These are phyloP conservation scores for Phasia obesa DNA, from an alignment of 2,888 invertebrate species.

Conservation along the genomic window DNA sequence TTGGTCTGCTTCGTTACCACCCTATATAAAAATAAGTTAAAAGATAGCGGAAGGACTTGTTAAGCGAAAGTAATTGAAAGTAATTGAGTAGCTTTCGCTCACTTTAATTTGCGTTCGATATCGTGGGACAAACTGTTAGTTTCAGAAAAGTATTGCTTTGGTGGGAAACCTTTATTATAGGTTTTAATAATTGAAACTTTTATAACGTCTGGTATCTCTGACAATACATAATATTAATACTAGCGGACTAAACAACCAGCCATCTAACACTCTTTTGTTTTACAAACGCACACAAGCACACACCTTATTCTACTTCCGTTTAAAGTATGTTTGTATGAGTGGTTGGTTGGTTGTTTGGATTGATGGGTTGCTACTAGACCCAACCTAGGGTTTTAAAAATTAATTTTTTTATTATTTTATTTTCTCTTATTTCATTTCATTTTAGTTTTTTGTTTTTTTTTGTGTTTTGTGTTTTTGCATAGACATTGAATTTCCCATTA, in stretches of 20 bases:
- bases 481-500: conserved; percentile 54
- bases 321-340: conserved; percentile 44
- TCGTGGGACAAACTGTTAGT: no score
- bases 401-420: conserved; percentile 32
- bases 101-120: no score
- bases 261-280: conserved; percentile 45
- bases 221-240: conserved; percentile 16
- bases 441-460: conserved; percentile 20
- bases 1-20: no score
- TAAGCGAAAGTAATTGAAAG: no score
- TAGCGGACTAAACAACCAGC: conserved; percentile 28
- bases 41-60: no score
- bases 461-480: conserved; percentile 42
- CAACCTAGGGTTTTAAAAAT: conserved; percentile 49
- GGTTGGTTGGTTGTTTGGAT: conserved; percentile 18
- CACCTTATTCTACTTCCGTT: conserved; percentile 67
- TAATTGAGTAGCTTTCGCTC: no score
- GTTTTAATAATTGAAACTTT: no score
- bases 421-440: conserved; percentile 34
- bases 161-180: no score
- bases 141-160: no score
- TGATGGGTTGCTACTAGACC: conserved; percentile 44
- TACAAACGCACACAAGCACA: conserved; percentile 29
- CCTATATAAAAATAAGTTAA: no score
- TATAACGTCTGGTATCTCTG: background rate